Evolutionary conservation across 2,113 vertebrate species (phyloP).

Genomic region (Nesospiza acunhae): DNA sequence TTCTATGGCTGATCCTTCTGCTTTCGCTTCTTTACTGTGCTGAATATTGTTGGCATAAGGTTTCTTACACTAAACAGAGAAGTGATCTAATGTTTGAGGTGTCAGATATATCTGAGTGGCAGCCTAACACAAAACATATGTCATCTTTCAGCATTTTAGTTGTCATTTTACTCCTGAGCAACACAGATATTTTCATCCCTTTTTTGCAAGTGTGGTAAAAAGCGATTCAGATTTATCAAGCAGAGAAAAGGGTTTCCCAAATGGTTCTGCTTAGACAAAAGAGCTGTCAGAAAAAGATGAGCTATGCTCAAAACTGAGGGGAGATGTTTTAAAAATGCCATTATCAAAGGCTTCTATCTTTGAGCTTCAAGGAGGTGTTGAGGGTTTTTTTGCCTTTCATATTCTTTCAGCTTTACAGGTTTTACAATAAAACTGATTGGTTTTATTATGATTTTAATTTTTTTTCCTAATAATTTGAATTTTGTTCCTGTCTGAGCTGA

Average conservation of each 20-base stretch:
- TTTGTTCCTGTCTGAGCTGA: not conserved
- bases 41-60: not conserved
- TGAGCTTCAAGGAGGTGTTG: not conserved
- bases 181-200: not conserved
- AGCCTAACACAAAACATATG: not conserved
- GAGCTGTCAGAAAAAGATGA: conserved; percentile 23
- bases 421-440: not conserved
- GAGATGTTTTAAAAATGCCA: not conserved
- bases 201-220: conserved; percentile 11
- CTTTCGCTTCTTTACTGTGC: not conserved
- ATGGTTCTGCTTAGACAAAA: conserved; percentile 9
- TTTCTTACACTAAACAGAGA: not conserved
- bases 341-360: not conserved
- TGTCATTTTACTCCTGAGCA: conserved; percentile 23
- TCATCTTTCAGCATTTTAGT: not conserved
- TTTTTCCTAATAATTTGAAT: not conserved
- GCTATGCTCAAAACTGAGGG: not conserved
- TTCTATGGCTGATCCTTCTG: not conserved
- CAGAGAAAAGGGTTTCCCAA: conserved; percentile 5
- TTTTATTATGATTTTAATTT: not conserved
- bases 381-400: not conserved
- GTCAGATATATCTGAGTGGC: not conserved
- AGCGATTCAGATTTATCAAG: not conserved
- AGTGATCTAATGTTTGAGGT: not conserved
- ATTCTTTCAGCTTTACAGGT: not conserved